Conservation (phyloP, 2,888 invertebrate species). For the Monochamus alternatus region DNA sequence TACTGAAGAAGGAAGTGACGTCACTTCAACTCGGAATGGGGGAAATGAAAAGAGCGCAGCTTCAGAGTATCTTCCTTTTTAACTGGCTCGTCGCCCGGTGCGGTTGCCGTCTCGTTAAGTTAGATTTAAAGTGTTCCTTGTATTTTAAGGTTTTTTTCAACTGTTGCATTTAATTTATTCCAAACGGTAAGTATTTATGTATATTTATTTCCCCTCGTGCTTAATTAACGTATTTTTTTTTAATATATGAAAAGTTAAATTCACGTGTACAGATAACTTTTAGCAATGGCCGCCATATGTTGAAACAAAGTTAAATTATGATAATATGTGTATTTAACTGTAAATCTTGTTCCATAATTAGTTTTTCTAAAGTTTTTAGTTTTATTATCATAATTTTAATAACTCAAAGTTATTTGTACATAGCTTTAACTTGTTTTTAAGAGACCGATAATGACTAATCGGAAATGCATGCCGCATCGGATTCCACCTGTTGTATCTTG, state of each 20-base stretch:
- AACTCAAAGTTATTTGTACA: not conserved
- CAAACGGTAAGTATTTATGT: slow-evolving; percentile 62
- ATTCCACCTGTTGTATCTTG: slow-evolving; percentile 43
- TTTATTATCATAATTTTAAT: slow-evolving; percentile 17
- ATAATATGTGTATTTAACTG: slow-evolving; percentile 11
- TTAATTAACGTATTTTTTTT: slow-evolving; percentile 38
- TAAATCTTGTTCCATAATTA: not conserved
- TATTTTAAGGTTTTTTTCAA: slow-evolving; percentile 62
- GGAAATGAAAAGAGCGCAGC: slow-evolving; percentile 59
- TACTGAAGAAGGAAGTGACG: slow-evolving; percentile 49
- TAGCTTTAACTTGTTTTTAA: slow-evolving; percentile 30
- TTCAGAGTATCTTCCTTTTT: slow-evolving; percentile 68
- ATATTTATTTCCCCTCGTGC: slow-evolving; percentile 42
- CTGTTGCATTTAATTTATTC: slow-evolving; percentile 65
- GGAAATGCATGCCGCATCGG: slow-evolving; percentile 34
- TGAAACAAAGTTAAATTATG: slow-evolving; percentile 49
- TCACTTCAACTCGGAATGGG: slow-evolving; percentile 49
- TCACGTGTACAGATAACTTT: slow-evolving; percentile 66
- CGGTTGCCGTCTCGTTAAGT: slow-evolving; percentile 67
- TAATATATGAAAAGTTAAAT: slow-evolving; percentile 44
- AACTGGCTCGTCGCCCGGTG: slow-evolving; percentile 68
- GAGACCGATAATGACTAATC: slow-evolving; percentile 44
- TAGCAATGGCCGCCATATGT: slow-evolving; percentile 69
- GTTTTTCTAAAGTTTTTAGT: slow-evolving; percentile 20
- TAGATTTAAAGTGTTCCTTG: slow-evolving; percentile 62